Conservation (phyloP, 2,113 vertebrate genomes). For the Alligator sinensis region DNA sequence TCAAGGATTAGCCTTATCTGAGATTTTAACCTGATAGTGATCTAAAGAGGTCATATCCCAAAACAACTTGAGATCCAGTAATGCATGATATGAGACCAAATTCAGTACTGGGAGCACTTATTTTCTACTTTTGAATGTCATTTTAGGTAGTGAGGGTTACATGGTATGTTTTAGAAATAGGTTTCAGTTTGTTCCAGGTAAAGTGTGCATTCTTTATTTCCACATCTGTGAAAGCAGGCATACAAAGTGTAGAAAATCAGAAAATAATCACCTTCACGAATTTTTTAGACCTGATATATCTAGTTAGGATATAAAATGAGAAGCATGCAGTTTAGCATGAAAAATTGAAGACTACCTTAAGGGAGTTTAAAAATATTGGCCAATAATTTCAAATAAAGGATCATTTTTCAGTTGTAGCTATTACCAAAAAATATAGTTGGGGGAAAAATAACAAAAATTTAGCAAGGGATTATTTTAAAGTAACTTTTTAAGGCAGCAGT, state of each 20-base stretch:
- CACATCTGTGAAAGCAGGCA: neutral
- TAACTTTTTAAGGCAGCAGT: neutral
- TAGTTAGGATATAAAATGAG: neutral
- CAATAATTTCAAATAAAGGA: neutral
- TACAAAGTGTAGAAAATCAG: neutral
- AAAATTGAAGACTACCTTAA: neutral
- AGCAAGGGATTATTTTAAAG: neutral
- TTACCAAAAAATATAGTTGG: neutral
- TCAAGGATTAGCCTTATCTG: constrained; percentile 29
- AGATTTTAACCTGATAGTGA: constrained; percentile 15
- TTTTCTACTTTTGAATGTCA: neutral
- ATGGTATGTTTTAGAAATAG: neutral
- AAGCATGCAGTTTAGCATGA: accelerated
- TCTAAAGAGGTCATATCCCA: neutral
- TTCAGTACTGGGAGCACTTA: neutral
- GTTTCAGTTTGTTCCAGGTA: neutral
- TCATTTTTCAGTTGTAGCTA: neutral
- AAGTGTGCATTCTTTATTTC: neutral
- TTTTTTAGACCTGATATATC: neutral
- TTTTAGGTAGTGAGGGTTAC: neutral
- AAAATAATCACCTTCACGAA: neutral
- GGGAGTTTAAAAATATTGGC: neutral
- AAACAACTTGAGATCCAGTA: neutral
- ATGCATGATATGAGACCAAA: neutral
- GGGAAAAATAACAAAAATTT: neutral